Base-by-base conservation (phyloP, 2,888 invertebrate species). In the Dexiosoma caninum region DNA sequence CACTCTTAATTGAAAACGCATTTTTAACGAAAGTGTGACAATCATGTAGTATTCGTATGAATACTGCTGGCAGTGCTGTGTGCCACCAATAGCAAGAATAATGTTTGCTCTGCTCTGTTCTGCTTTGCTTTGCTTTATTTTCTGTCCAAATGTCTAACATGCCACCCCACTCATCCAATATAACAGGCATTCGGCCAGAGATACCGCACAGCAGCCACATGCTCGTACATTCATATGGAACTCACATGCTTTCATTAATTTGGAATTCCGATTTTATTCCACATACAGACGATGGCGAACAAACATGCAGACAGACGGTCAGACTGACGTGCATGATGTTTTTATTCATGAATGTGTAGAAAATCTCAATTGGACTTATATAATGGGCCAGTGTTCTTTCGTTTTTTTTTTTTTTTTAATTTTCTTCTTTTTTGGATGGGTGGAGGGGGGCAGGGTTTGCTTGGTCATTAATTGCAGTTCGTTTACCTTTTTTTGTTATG, bases 11-110 rank as follows among this genome's bases (percentile, higher is more conserved):
- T 77, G 64, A 77, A 77, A 70, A 77, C 70, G 70, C 70, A 77
- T 77, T 70, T 77, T 70, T 70, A 77, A 77, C 70, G 77, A 77
- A 77, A 77, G 70, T 77, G 70, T 77, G 70, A 70, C 77, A 77
- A 70, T 69, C 62, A 60, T 76, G 53, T 76, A n/a, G n/a, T n/a
- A 51, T 64, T 44, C 70, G 23, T 55, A 21, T 44, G 7, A n/a
- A n/a, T n/a, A 49, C 16, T 16, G 12, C 14, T 7, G 10, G 14
- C 9, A 23, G 44, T 30, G 53, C 9, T 16, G 21, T 30, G 30
- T 40, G 19, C 71, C 60, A 53, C 32, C 71, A 62, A 44, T 27
- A 51, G 49, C 57, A 57, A 23, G 10, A 59, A 49, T 7, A 46
- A 32, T 74, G 35, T 66, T 66, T 66, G 57, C 37, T 70, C 62